Conservation (phyloP, 2,888 invertebrate species). For the Neoascia interrupta region DNA sequence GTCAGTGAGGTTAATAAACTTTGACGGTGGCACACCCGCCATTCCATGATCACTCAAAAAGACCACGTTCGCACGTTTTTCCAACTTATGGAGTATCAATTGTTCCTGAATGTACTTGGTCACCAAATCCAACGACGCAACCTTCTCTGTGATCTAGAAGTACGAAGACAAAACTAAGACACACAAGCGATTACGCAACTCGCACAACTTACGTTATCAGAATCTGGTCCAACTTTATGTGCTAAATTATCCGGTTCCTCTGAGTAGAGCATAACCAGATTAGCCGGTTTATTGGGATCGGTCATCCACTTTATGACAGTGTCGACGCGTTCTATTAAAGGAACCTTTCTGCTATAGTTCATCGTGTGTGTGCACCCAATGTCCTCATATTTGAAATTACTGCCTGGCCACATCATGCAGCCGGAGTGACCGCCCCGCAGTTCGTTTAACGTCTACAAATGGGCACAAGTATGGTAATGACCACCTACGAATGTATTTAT, state of each 20-base stretch:
- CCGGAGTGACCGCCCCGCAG: conserved; percentile 82
- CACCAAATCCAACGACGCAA: conserved; percentile 81
- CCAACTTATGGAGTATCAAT: conserved; percentile 80
- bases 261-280: conserved; percentile 85
- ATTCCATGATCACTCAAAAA: conserved; percentile 89
- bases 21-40: conserved; percentile 81
- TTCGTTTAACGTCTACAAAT: conserved; percentile 80
- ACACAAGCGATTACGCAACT: background rate
- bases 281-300: conserved; percentile 82
- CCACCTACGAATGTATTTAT: background rate
- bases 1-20: conserved; percentile 82
- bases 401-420: conserved; percentile 87
- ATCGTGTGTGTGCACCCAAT: conserved; percentile 80
- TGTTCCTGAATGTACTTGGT: conserved; percentile 82
- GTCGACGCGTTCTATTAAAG: conserved; percentile 82
- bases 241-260: conserved; percentile 85
- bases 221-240: conserved; percentile 82
- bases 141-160: conserved; percentile 75
- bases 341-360: conserved; percentile 78
- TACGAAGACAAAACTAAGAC: background rate
- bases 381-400: conserved; percentile 81
- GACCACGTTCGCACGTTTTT: conserved; percentile 83
- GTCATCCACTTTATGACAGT: conserved; percentile 81
- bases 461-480: too few species aligned
- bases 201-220: conserved; percentile 50